Conservation (phyloP, 2,113 vertebrate species). For the Nothocercus julius region DNA sequence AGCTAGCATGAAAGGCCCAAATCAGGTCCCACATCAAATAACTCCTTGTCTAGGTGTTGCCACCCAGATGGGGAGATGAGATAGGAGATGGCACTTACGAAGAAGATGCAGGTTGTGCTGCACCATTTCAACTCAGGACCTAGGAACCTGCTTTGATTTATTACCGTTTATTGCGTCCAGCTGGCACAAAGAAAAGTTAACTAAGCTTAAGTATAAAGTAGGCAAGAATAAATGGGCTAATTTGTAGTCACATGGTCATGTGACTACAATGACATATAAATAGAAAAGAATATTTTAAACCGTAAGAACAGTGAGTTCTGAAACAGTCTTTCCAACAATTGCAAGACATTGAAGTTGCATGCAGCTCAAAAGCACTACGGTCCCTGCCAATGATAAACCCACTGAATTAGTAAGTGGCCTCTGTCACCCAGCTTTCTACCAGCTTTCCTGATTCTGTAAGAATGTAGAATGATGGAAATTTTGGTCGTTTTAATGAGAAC, state of each 20-base stretch:
- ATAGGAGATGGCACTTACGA: neutral
- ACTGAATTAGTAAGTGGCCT: neutral
- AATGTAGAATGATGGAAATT: neutral
- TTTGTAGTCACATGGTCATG: too few relatives aligned
- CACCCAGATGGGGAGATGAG: neutral
- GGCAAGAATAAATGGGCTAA: neutral
- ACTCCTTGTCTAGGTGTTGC: too few relatives aligned
- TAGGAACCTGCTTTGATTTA: neutral
- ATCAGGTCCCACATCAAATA: neutral
- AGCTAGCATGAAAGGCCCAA: neutral
- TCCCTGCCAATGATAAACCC: neutral
- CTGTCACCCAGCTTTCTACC: neutral
- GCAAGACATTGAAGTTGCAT: neutral
- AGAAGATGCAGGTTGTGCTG: neutral
- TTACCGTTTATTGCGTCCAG: neutral
- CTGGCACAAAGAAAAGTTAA: neutral
- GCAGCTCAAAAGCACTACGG: neutral
- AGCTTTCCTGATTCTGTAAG: neutral
- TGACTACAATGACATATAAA: neutral
- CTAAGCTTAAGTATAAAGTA: neutral
- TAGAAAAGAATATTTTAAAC: neutral
- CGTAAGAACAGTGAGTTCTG: neutral
- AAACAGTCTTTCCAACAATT: neutral
- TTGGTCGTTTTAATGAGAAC: neutral
- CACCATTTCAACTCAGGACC: neutral